These are phyloP conservation scores for Penaeus vannamei DNA, from an alignment of 1,140 invertebrate genomes.

Conservation along the genomic window DNA sequence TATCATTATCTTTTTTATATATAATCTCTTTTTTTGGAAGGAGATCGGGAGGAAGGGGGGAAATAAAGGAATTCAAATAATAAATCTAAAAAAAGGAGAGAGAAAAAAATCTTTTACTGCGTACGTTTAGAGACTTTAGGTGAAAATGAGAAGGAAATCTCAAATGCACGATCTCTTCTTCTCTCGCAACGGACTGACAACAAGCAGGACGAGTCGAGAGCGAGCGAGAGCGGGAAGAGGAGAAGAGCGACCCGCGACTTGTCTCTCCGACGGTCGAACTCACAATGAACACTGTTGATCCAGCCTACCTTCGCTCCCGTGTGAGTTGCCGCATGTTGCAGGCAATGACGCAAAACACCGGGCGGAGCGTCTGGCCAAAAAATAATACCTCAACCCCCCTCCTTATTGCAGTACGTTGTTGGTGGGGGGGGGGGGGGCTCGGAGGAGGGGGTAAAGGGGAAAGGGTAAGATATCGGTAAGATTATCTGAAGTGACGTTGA, in stretches of 20 bases:
- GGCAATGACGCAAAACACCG: conserved; percentile 12
- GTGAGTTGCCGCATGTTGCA: conserved; percentile 47
- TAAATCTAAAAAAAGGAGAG: too few relatives aligned
- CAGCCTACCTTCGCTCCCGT: conserved; percentile 45
- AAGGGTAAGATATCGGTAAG: background rate
- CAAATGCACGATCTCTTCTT: background rate
- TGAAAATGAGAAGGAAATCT: background rate
- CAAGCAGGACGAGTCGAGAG: too few relatives aligned
- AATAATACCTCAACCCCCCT: background rate
- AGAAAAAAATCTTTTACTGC: too few relatives aligned
- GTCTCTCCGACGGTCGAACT: conserved; percentile 42
- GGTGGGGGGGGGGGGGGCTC: background rate
- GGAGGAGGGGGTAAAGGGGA: background rate
- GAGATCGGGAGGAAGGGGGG: too few relatives aligned
- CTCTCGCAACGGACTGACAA: background rate
- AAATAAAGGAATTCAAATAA: too few relatives aligned
- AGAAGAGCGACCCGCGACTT: conserved; percentile 35
- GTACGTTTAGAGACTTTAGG: background rate
- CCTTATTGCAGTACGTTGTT: background rate
- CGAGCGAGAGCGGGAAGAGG: background rate
- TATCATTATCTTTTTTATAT: too few relatives aligned
- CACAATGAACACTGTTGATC: conserved; percentile 63
- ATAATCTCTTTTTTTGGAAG: too few relatives aligned
- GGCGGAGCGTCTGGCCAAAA: background rate
- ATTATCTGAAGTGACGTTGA: background rate